Evolutionary conservation across 2,113 vertebrate species (phyloP).

Genomic region (Mustelus asterias): DNA sequence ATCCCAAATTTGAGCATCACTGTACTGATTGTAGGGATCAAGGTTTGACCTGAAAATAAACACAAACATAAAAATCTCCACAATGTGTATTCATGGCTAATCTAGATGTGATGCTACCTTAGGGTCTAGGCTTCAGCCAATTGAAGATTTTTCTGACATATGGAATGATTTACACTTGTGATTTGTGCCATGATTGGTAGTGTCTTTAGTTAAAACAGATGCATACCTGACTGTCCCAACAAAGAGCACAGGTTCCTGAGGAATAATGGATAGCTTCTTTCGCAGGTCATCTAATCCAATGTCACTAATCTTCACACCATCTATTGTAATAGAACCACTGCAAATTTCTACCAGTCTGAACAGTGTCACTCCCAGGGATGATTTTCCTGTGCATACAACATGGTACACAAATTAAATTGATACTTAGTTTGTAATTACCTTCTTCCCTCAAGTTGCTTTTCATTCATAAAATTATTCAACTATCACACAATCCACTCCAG

Average conservation of each 20-base stretch:
- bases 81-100: not conserved
- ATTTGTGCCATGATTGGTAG: not conserved
- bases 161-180: no score
- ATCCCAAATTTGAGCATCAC: conserved; percentile 64
- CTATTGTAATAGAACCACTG: conserved; percentile 61
- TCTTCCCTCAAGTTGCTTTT: not conserved
- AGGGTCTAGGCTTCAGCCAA: not conserved
- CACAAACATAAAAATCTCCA: conserved; percentile 2
- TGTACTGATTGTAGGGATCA: conserved; percentile 61
- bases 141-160: not conserved
- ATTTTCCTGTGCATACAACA: conserved; percentile 53
- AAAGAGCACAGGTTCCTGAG: conserved; percentile 47
- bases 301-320: conserved; percentile 59
- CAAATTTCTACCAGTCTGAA: conserved; percentile 66
- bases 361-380: conserved; percentile 61
- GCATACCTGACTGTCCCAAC: conserved; percentile 23
- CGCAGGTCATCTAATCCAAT: conserved; percentile 64
- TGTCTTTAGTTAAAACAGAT: not conserved
- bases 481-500: not conserved
- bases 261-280: conserved; percentile 69
- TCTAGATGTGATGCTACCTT: not conserved
- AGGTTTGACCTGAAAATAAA: conserved; percentile 58
- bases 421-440: not conserved
- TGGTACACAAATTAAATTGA: not conserved
- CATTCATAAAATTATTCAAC: not conserved